A percentile compares a stretch with the other conserved stretches of the same genome.
Evolutionary conservation across 2,113 vertebrate species (phyloP).

Genomic region (Podocnemis expansa): DNA sequence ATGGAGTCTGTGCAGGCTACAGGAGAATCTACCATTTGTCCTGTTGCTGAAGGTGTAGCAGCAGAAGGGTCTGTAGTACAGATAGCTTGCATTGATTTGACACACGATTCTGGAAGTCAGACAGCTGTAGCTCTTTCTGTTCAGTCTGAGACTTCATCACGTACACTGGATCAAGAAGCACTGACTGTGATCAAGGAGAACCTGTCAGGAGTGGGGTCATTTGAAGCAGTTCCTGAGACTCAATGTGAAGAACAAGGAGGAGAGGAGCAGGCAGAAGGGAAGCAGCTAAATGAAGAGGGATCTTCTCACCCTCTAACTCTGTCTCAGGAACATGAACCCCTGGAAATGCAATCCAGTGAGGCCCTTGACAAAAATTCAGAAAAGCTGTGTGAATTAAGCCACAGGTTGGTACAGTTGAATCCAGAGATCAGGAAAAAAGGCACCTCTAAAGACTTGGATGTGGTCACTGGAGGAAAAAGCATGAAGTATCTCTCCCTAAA

Average conservation of each 20-base stretch:
- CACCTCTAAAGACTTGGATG: slow-evolving; percentile 57
- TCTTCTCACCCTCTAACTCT: slow-evolving; percentile 29
- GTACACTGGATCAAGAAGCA: slow-evolving; percentile 49
- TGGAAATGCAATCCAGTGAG: slow-evolving; percentile 57
- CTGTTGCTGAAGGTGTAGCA: not conserved
- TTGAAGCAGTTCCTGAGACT: slow-evolving; percentile 75
- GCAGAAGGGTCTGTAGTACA: slow-evolving; percentile 22
- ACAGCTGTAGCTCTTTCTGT: slow-evolving; percentile 50
- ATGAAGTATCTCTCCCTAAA: slow-evolving; percentile 13
- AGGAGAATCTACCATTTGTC: slow-evolving; percentile 25
- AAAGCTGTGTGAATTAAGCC: slow-evolving; percentile 41
- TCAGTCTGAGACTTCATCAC: slow-evolving; percentile 59
- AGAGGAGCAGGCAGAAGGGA: not conserved
- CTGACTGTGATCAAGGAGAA: slow-evolving; percentile 58
- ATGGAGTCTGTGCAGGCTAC: not conserved
- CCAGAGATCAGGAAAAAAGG: slow-evolving; percentile 49
- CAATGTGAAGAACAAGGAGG: slow-evolving; percentile 69
- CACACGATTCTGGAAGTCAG: slow-evolving; percentile 64
- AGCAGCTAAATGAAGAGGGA: slow-evolving; percentile 48
- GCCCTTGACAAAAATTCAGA: slow-evolving; percentile 60
- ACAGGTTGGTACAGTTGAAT: slow-evolving; percentile 52
- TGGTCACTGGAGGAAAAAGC: slow-evolving; percentile 69
- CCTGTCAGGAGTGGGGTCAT: slow-evolving; percentile 49
- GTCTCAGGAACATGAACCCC: slow-evolving; percentile 49
- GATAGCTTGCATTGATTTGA: slow-evolving; percentile 1